Percentiles rank a stretch among this genome's conserved stretches.
phyloP scores from a whole-genome alignment of 2,888 invertebrate species.

The Chouioia cunea region DNA sequence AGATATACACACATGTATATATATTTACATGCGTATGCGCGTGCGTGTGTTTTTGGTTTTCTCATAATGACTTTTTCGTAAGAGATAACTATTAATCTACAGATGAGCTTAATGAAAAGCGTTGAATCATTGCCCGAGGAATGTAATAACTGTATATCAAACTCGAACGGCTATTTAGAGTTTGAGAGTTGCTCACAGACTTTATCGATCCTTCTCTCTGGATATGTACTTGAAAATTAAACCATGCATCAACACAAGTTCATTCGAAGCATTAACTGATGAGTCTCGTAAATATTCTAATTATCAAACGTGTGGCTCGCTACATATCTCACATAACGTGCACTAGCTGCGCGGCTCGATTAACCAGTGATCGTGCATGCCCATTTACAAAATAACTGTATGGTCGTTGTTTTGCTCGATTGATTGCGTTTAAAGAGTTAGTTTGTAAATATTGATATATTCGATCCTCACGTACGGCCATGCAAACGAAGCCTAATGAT shows the following conservation, averaged over 20 bases:
- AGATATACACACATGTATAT: no score
- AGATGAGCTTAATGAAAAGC: constrained; percentile 15
- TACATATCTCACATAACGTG: no score
- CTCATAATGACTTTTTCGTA: no score
- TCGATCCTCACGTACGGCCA: no score
- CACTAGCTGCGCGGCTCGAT: background rate
- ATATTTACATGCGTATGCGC: no score
- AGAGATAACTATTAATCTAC: background rate
- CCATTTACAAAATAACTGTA: background rate
- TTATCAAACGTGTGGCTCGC: background rate
- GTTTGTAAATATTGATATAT: no score
- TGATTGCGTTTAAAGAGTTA: no score
- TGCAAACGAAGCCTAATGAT: no score
- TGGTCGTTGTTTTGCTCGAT: background rate
- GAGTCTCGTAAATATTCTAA: constrained; percentile 34
- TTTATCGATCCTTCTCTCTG: constrained; percentile 21
- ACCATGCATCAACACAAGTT: constrained; percentile 38
- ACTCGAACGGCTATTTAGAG: constrained; percentile 19
- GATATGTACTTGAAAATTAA: constrained; percentile 38
- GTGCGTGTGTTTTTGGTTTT: background rate
- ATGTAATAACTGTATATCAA: constrained; percentile 22
- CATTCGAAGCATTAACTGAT: constrained; percentile 24
- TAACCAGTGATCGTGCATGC: no score
- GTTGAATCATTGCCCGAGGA: constrained; percentile 19
- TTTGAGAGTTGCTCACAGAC: background rate